A percentile compares a stretch with the other conserved stretches of the same genome.
phyloP scores from a whole-genome alignment of 2,888 invertebrate species.

The Atherix ibis region DNA sequence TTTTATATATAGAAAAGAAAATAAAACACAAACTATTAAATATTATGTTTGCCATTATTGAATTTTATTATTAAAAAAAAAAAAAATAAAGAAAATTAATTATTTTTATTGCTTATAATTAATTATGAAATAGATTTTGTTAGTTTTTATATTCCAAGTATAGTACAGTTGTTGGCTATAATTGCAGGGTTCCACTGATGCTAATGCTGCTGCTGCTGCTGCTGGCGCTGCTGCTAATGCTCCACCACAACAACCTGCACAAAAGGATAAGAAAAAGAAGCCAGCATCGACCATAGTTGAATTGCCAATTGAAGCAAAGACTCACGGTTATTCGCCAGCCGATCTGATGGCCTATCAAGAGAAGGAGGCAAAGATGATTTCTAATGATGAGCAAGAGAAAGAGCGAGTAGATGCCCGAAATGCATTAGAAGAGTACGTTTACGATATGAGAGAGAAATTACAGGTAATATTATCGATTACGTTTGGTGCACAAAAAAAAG shows the following conservation, averaged over 20 bases:
- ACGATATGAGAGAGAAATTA: slow-evolving; percentile 84
- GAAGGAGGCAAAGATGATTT: slow-evolving; percentile 69
- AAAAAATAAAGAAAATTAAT: too few species aligned
- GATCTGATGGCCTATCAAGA: slow-evolving; percentile 63
- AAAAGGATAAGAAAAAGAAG: slow-evolving; percentile 64
- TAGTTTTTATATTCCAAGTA: too few species aligned
- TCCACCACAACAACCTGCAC: too few species aligned
- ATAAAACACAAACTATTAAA: too few species aligned
- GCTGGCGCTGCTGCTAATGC: too few species aligned
- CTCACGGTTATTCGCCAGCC: slow-evolving; percentile 51
- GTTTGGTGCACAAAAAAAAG: not conserved
- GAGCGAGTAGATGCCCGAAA: slow-evolving; percentile 92
- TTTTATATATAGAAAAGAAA: too few species aligned
- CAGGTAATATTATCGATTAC: slow-evolving; percentile 25
- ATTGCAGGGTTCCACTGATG: not conserved
- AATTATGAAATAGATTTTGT: too few species aligned
- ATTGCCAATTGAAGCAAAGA: slow-evolving; percentile 62
- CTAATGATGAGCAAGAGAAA: slow-evolving; percentile 81
- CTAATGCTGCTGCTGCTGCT: too few species aligned
- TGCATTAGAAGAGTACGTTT: slow-evolving; percentile 95
- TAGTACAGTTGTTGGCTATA: not conserved
- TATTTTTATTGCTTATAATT: too few species aligned
- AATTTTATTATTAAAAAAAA: too few species aligned
- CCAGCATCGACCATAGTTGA: slow-evolving; percentile 66
- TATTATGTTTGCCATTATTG: too few species aligned